phyloP scores from a whole-genome alignment of 2,888 invertebrate genomes.

The Phragmatobia fuliginosa region DNA sequence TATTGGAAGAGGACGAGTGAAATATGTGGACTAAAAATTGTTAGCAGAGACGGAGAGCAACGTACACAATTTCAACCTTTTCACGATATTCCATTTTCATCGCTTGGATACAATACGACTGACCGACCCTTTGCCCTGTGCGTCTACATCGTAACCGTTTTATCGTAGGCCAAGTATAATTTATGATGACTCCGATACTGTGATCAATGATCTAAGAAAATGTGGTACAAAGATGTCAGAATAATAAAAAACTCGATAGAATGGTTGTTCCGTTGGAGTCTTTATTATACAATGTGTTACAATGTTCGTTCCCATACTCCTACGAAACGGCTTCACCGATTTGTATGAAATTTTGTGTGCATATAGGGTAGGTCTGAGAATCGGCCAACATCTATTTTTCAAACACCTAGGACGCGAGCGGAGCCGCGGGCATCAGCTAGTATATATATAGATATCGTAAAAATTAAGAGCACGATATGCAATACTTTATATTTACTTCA shows the following conservation, averaged over 20 bases:
- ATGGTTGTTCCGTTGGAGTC: background rate
- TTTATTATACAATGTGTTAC: too few species aligned
- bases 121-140: conserved; percentile 48
- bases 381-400: too few species aligned
- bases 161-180: conserved; percentile 54
- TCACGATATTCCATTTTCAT: conserved; percentile 61
- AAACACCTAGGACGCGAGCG: too few species aligned
- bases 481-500: too few species aligned
- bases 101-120: conserved; percentile 53
- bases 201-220: conserved; percentile 32
- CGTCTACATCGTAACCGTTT: conserved; percentile 54
- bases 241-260: conserved; percentile 9
- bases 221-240: conserved; percentile 23
- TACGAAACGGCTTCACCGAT: too few species aligned
- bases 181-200: conserved; percentile 43
- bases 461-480: too few species aligned
- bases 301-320: too few species aligned
- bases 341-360: too few species aligned
- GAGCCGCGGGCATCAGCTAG: too few species aligned
- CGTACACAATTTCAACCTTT: conserved; percentile 55
- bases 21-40: conserved; percentile 62
- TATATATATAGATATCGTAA: too few species aligned
- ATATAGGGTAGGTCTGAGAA: too few species aligned
- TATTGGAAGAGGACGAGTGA: conserved; percentile 44
- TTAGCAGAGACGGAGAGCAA: conserved; percentile 39